Evolutionary conservation across 2,888 invertebrate genomes (phyloP), one percentile per base, ranked within the genome.

Genomic region (Yponomeuta malinellus): DNA sequence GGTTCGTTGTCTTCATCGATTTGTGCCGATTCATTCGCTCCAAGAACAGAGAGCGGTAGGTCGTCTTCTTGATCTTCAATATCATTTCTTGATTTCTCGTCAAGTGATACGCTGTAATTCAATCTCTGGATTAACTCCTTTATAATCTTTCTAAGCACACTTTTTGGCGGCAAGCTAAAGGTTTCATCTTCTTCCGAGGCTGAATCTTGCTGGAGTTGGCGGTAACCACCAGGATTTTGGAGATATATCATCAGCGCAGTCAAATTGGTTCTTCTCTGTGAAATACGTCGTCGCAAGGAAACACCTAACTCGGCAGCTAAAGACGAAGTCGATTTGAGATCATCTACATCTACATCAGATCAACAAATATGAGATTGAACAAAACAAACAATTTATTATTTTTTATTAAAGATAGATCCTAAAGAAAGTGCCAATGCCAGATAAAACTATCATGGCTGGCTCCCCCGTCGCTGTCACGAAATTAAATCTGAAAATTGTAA

Each of bases 1-100:
- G 63, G 63, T 63, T 63, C 63, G 63, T 63, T 63, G 63, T 63
- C 63, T 63, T 63, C 63, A 63, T 63, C 63, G 63, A 63, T 63
- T 63, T 63, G 63, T 63, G 63, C 63, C 63, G 63, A 63, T 63
- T 63, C 63, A 63, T 63, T 63, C 63, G 63, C 63, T 63, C n/a
- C 63, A 63, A 63, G 63, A 63, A 63, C 63, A 63, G 63, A 63
- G 63, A 63, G 63, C 63, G 63, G 63, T 63, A 63, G 63, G 63
- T 63, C 63, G 63, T 63, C 63, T 63, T 63, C 63, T 63, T 63
- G 63, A 63, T 63, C 63, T 63, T 63, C 63, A 63, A 63, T 63
- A 63, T 63, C 63, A 63, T 63, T 63, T 63, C 63, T 63, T 63
- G 63, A 63, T 63, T 63, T 63, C 63, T 63, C 63, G 63, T 63